Evolutionary conservation across 2,888 invertebrate species (phyloP).

Genomic region (Cataglyphis albicans): DNA sequence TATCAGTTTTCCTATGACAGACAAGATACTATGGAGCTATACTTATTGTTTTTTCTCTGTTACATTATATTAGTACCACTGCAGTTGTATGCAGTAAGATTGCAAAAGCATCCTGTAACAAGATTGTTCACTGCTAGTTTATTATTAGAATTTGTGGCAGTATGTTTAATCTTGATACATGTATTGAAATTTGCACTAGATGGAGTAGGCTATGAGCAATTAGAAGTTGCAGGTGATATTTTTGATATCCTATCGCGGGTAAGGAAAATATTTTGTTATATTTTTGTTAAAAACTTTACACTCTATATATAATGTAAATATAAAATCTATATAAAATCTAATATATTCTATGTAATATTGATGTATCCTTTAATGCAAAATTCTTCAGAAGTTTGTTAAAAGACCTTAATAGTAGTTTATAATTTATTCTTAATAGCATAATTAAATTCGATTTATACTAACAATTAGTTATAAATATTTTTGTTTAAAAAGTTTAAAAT

Average conservation of each 20-base stretch:
- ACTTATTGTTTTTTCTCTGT: constrained; percentile 94
- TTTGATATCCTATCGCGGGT: constrained; percentile 96
- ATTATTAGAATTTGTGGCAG: constrained; percentile 93
- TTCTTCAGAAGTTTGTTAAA: not conserved
- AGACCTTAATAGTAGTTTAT: not conserved
- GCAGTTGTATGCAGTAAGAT: constrained; percentile 95
- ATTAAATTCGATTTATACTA: not conserved
- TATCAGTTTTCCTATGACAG: constrained; percentile 99
- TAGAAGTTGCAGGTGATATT: constrained; percentile 96
- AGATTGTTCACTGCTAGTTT: constrained; percentile 95
- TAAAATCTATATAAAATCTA: not conserved
- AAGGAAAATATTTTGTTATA: constrained; percentile 75
- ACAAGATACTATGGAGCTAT: constrained; percentile 96
- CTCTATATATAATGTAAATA: not conserved
- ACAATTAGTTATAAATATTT: not conserved
- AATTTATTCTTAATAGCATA: not conserved
- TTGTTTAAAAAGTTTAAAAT: not conserved
- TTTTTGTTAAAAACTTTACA: not conserved
- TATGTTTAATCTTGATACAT: constrained; percentile 95
- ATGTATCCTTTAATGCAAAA: not conserved
- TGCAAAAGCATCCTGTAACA: constrained; percentile 96
- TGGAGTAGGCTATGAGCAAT: constrained; percentile 94
- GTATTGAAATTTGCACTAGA: constrained; percentile 96
- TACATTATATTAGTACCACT: constrained; percentile 95
- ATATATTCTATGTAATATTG: not conserved